Conservation (phyloP, 2,113 vertebrate genomes). For the Dasyornis broadbenti region DNA sequence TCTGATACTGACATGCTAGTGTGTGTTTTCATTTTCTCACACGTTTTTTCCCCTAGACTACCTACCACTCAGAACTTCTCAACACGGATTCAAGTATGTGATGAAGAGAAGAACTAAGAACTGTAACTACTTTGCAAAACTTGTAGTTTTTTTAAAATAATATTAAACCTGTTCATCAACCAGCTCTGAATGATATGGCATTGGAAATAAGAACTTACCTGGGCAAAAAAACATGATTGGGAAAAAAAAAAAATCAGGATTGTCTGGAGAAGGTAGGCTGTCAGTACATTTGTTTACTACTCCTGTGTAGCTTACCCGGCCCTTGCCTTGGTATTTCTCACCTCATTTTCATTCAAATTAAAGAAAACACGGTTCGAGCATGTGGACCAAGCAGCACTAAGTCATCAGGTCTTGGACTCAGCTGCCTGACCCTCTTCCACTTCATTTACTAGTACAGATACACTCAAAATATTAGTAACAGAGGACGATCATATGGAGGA, state of each 20-base stretch:
- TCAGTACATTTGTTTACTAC: neutral
- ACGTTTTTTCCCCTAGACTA: neutral
- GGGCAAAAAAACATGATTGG: neutral
- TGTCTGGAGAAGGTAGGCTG: neutral
- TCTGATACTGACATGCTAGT: neutral
- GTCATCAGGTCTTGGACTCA: neutral
- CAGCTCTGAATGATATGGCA: neutral
- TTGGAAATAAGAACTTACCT: neutral
- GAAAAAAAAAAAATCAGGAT: neutral
- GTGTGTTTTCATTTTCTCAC: neutral
- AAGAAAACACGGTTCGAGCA: rapidly evolving
- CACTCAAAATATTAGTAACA: neutral
- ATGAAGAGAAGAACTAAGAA: neutral
- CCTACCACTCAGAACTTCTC: neutral
- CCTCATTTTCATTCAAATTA: neutral
- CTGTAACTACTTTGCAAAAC: neutral
- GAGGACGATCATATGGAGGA: neutral
- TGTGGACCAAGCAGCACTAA: neutral
- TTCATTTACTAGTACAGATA: neutral
- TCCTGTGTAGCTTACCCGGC: neutral
- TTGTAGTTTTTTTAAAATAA: rapidly evolving
- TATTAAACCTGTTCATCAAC: neutral
- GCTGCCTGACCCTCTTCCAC: neutral
- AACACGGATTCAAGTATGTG: neutral
- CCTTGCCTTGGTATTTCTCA: neutral